These are phyloP conservation scores for Temnopleurus reevesii DNA, from an alignment of 53 echinoderm and acorn worm species.

Conservation along the genomic window DNA sequence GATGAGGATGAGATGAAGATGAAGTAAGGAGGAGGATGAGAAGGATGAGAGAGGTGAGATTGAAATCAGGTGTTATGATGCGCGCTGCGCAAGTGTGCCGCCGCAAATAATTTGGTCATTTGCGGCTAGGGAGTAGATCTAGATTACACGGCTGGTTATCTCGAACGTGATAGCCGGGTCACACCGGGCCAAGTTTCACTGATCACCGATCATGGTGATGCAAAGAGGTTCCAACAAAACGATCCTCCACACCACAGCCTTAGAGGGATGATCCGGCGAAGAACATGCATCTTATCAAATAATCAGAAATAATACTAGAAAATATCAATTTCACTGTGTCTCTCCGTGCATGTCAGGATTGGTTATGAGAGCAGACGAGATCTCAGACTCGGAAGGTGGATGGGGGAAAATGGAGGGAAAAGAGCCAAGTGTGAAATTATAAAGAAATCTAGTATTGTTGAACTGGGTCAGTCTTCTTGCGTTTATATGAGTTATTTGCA, in stretches of 20 bases:
- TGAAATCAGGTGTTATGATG: conserved; percentile 44
- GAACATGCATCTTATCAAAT: conserved; percentile 52
- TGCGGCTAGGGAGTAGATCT: conserved; percentile 44
- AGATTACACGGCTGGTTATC: conserved; percentile 60
- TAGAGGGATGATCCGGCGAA: conserved; percentile 3
- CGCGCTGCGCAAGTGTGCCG: conserved; percentile 44
- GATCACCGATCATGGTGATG: conserved; percentile 37
- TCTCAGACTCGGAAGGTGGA: not conserved
- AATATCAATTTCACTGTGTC: conserved; percentile 58
- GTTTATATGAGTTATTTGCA: conserved; percentile 42
- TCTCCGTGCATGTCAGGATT: conserved; percentile 19
- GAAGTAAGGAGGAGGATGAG: not conserved
- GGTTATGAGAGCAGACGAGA: conserved; percentile 15
- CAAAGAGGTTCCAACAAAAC: not conserved
- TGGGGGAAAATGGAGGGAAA: not conserved
- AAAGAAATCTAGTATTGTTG: conserved; percentile 25
- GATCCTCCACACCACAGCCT: conserved; percentile 5
- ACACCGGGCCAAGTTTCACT: conserved; percentile 32
- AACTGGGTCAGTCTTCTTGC: conserved; percentile 46
- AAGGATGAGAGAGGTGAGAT: not conserved
- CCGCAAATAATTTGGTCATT: conserved; percentile 51
- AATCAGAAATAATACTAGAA: conserved; percentile 51
- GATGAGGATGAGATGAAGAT: not conserved
- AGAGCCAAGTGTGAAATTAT: not conserved
- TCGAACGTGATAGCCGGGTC: conserved; percentile 50